Percentiles rank a stretch among this genome's conserved stretches.
phyloP scores from a whole-genome alignment of 2,797 vertebrate genomes.

The Furcifer pardalis region DNA sequence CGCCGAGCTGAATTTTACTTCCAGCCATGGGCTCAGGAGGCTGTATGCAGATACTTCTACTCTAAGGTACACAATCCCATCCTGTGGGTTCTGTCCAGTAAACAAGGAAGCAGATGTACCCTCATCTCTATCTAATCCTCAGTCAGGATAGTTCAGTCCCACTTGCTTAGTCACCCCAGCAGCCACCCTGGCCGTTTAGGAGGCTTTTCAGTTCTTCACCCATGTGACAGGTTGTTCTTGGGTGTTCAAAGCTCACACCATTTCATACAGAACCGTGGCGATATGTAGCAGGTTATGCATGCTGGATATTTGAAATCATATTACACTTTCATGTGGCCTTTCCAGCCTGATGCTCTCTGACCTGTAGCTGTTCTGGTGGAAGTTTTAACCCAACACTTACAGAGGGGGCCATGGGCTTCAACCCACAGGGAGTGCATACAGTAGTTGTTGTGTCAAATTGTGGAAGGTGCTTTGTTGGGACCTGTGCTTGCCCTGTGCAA shows the following conservation, averaged over 20 bases:
- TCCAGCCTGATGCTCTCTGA: background rate
- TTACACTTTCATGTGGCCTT: background rate
- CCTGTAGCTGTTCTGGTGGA: background rate
- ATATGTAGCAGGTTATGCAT: background rate
- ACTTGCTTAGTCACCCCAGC: background rate
- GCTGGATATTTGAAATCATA: background rate
- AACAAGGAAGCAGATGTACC: background rate
- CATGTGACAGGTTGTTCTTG: background rate
- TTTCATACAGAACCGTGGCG: no score
- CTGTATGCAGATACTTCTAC: conserved; percentile 98
- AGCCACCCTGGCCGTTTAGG: background rate
- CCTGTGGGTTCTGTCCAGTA: background rate
- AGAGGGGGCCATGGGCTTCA: background rate
- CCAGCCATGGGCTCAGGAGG: conserved; percentile 99
- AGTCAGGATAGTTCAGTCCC: background rate
- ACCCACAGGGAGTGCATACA: background rate
- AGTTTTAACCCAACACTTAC: background rate
- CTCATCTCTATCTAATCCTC: background rate
- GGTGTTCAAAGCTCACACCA: background rate
- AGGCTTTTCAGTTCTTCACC: no score
- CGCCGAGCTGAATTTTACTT: conserved; percentile 98
- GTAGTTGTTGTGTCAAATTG: background rate
- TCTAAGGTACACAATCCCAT: conserved; percentile 83
- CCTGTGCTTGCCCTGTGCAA: background rate
- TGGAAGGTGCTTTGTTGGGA: background rate